Evolutionary conservation across 2,888 invertebrate species (phyloP), one percentile per base, ranked within the genome.

Genomic region (Petrophora chlorosata): DNA sequence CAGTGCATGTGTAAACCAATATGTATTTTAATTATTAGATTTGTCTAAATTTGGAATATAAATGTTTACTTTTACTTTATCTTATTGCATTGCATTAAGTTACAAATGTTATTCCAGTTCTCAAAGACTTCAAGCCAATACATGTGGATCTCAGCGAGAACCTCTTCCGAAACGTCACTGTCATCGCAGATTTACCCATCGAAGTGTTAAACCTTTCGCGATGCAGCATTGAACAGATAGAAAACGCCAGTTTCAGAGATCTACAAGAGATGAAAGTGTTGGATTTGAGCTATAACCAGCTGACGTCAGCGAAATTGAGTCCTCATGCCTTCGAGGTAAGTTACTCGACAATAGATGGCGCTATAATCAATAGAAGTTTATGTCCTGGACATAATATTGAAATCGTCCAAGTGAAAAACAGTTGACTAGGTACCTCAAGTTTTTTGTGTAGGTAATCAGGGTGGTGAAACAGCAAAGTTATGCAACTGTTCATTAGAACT

Each of bases 311-410:
- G 0, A 81, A 79, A 0, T 73, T 96, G 2, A 81, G 79, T 50
- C 94, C 94, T 0, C 88, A 93, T 43, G 91, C 92, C 5, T 96
- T 96, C 69, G 91, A 93, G 90, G 96, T 94, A 81, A 76, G 85
- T 55, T 33, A 30, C 5, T 12, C 3, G 16, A 25, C 35, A 8
- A 16, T 15, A 36, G 36, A 36, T 25, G 15, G 29, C 40, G 29
- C 15, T 3, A 16, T n/a, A 34, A 23, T 34, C 13, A 14, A 34
- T 12, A 29, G 2, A 29, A 7, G n/a, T n/a, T n/a, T n/a, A n/a
- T n/a, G n/a, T n/a, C n/a, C n/a, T n/a, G n/a, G n/a, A n/a, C n/a
- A 7, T n/a, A 23, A 23, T 23, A 3, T 23, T 16, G 16, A 3
- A 33, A 12, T 23, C 1, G n/a, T n/a, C n/a, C n/a, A n/a, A n/a